A percentile compares a stretch with the other conserved stretches of the same genome.
Conservation (phyloP, 2,797 vertebrate species). For the Lepidocolaptes lacrymiger region DNA sequence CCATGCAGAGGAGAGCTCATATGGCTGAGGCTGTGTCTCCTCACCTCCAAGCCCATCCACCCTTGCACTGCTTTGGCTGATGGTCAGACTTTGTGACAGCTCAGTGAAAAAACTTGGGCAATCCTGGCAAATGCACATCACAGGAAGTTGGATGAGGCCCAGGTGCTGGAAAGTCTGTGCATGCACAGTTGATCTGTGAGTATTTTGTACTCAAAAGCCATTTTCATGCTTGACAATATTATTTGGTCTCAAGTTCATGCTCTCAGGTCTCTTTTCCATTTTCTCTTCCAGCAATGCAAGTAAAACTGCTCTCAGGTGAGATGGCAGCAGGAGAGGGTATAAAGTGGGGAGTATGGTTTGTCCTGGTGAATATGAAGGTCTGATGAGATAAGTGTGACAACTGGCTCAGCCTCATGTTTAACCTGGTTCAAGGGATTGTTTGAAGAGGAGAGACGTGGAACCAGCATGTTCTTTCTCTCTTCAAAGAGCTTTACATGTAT, state of each 20-base stretch:
- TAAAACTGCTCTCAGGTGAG: neutral
- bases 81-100: neutral
- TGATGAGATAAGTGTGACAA: neutral
- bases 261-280: neutral
- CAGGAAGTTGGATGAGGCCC: neutral
- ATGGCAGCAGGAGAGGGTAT: neutral
- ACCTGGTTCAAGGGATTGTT: neutral
- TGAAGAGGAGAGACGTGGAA: neutral
- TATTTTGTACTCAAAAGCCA: neutral
- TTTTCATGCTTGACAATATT: neutral
- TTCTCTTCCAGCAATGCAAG: neutral
- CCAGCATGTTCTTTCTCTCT: neutral
- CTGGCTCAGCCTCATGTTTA: neutral
- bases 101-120: neutral
- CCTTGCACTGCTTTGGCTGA: neutral
- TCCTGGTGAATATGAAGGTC: neutral
- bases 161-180: neutral
- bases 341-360: neutral
- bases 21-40: neutral
- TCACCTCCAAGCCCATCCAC: neutral
- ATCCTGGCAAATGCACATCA: neutral
- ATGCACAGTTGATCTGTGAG: neutral
- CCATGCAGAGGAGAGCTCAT: neutral
- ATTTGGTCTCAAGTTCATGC: neutral
- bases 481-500: neutral